Conservation (phyloP, 1,140 invertebrate genomes). For the Drosophila carrolli region DNA sequence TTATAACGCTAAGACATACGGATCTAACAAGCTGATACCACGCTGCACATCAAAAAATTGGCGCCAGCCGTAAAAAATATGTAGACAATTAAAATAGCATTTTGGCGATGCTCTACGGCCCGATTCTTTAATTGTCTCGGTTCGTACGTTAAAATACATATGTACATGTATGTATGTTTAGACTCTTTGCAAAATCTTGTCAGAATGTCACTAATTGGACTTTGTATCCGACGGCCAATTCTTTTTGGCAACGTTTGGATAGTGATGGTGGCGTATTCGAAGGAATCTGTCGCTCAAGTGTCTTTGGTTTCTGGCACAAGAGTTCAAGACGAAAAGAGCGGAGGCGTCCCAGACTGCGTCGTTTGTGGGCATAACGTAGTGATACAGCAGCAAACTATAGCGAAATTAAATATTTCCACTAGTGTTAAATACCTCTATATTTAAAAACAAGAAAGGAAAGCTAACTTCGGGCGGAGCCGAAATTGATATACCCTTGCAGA, state of each 20-base stretch:
- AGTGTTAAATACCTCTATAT: background rate
- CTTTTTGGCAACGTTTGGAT: conserved; percentile 63
- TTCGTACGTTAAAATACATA: conserved; percentile 7
- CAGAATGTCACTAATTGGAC: conserved; percentile 76
- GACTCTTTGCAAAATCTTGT: conserved; percentile 60
- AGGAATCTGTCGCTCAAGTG: conserved; percentile 67
- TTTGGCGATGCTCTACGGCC: conserved; percentile 39
- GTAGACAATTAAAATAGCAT: conserved; percentile 62
- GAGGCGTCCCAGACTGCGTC: conserved; percentile 37
- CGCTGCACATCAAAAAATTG: conserved; percentile 43
- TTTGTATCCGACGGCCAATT: conserved; percentile 55
- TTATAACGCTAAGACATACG: background rate
- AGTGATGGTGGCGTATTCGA: conserved; percentile 36
- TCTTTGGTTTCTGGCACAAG: conserved; percentile 69
- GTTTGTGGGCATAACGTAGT: conserved; percentile 17
- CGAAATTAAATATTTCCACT: background rate
- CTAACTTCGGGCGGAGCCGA: no score
- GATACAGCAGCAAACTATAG: conserved; percentile 7
- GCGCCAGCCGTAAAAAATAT: conserved; percentile 69
- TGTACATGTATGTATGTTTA: conserved; percentile 9
- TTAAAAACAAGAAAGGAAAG: no score
- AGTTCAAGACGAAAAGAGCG: conserved; percentile 62
- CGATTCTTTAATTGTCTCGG: conserved; percentile 36
- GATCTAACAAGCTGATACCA: conserved; percentile 7
- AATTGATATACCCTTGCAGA: no score